A percentile compares a stretch with the other conserved stretches of the same genome.
Conservation (phyloP, 2,888 invertebrate genomes). For the Empis stercorea region DNA sequence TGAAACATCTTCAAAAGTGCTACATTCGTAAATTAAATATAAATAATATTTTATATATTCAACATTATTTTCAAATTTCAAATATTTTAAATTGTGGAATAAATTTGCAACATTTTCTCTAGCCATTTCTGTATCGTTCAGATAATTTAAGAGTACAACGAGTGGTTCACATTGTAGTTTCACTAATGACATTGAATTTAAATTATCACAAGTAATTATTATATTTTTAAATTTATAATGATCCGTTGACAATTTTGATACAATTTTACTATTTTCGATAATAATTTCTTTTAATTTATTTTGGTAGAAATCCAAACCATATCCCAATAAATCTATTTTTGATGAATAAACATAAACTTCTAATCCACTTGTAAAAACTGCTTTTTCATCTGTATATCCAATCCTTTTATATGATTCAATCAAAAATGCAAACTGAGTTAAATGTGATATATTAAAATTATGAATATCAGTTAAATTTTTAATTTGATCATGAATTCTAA, state of each 20-base stretch:
- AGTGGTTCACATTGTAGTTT: slow-evolving; percentile 28
- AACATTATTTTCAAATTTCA: slow-evolving; percentile 10
- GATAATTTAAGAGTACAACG: slow-evolving; percentile 16
- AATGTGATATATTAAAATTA: slow-evolving; percentile 28
- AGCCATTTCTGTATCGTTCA: slow-evolving; percentile 7
- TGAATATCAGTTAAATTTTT: slow-evolving; percentile 28
- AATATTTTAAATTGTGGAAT: slow-evolving; percentile 18
- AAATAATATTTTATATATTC: slow-evolving; percentile 24
- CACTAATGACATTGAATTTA: slow-evolving; percentile 23
- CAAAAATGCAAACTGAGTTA: slow-evolving; percentile 30
- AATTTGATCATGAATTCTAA: slow-evolving; percentile 37
- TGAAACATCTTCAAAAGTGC: slow-evolving; percentile 28
- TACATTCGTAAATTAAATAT: slow-evolving; percentile 36
- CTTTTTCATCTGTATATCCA: slow-evolving; percentile 24
- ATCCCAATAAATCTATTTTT: slow-evolving; percentile 30
- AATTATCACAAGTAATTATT: slow-evolving; percentile 22
- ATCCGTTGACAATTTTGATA: not conserved
- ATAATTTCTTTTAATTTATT: slow-evolving; percentile 30
- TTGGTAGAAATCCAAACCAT: slow-evolving; percentile 30
- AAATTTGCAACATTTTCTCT: slow-evolving; percentile 16
- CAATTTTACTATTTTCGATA: slow-evolving; percentile 15
- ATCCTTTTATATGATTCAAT: slow-evolving; percentile 27
- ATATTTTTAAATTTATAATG: slow-evolving; percentile 21
- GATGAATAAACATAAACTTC: slow-evolving; percentile 35
- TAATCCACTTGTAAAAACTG: slow-evolving; percentile 31